phyloP scores from a whole-genome alignment of 2,113 vertebrate species.

The Crotalus tigris region DNA sequence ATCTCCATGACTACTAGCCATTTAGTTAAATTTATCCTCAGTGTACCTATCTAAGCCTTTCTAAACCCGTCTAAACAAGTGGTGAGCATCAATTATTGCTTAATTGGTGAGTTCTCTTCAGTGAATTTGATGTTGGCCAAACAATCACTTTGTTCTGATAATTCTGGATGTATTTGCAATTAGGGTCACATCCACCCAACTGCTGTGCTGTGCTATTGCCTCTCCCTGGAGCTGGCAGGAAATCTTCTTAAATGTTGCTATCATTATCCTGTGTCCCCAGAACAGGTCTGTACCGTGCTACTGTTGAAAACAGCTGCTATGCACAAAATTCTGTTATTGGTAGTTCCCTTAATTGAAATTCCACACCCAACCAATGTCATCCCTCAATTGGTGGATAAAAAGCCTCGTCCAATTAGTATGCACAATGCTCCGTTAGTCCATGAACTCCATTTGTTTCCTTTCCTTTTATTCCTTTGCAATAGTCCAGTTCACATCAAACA shows the following conservation, averaged over 20 bases:
- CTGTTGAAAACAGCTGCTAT: neutral
- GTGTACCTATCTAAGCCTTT: neutral
- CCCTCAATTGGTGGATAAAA: neutral
- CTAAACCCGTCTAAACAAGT: neutral
- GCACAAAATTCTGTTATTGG: neutral
- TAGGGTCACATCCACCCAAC: neutral
- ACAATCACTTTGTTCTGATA: neutral
- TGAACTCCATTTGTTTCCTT: neutral
- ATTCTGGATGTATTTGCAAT: neutral
- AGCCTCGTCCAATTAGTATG: neutral
- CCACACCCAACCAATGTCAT: neutral
- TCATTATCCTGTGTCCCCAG: neutral
- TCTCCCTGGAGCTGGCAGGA: neutral
- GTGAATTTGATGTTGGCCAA: neutral
- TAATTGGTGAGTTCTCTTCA: neutral
- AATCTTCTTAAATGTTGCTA: neutral
- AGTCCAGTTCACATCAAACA: neutral
- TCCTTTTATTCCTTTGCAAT: neutral
- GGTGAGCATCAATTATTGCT: neutral
- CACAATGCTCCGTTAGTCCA: neutral
- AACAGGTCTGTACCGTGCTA: neutral
- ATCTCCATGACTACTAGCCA: neutral
- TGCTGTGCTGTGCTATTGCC: neutral
- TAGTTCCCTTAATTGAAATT: neutral
- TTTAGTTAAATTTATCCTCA: neutral